Evolutionary conservation across 2,113 vertebrate species (phyloP).

Genomic region (Eclectus roratus): DNA sequence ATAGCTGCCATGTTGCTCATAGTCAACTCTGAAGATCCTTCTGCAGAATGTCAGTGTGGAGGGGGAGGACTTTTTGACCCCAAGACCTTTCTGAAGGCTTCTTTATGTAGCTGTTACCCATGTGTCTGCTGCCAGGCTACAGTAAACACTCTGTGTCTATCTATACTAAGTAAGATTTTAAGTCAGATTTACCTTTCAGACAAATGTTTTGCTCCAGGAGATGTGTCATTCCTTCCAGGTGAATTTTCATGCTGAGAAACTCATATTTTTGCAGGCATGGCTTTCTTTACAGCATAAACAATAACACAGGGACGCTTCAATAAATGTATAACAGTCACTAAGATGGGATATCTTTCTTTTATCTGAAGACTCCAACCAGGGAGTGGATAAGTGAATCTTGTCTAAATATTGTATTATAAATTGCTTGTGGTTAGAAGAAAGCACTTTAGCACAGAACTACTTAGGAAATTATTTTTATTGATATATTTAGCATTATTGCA

Average conservation of each 20-base stretch:
- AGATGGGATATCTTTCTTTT: background rate
- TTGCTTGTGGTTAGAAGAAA: constrained; percentile 26
- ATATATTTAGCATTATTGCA: constrained; percentile 25
- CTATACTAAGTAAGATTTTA: background rate
- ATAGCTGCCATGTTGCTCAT: background rate
- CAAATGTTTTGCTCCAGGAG: background rate
- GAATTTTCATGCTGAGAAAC: background rate
- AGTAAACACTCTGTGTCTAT: background rate
- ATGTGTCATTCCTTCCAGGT: background rate
- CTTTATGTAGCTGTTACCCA: background rate
- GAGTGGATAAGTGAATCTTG: constrained; percentile 29
- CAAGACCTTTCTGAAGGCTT: background rate
- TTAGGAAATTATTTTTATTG: constrained; percentile 48
- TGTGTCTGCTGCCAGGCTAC: background rate
- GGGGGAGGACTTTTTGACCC: background rate
- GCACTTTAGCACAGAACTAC: constrained; percentile 9
- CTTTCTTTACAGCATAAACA: background rate
- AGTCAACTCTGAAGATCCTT: background rate
- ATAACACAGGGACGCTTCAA: background rate
- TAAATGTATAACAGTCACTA: background rate
- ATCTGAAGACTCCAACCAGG: background rate
- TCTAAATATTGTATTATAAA: constrained; percentile 2
- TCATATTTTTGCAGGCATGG: background rate
- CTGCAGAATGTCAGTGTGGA: background rate
- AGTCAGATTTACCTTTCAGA: background rate